Evolutionary conservation across 2,888 invertebrate species (phyloP).

Genomic region (Portevinia maculata): DNA sequence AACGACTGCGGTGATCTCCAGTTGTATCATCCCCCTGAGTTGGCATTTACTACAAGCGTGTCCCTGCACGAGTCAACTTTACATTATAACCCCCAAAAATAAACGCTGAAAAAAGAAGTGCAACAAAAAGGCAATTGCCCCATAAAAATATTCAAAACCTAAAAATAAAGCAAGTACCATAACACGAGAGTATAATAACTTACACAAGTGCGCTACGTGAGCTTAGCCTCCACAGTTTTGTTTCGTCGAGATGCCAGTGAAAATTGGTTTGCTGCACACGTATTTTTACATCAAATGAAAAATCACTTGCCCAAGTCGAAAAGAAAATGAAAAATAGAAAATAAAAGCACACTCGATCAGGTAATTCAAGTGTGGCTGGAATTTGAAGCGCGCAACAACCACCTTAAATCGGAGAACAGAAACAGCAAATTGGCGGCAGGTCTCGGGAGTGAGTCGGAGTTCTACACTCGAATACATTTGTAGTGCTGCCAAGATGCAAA

Average conservation of each 20-base stretch:
- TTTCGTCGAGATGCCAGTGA: conserved; percentile 26
- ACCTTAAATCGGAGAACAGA: conserved; percentile 48
- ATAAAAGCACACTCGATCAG: conserved; percentile 53
- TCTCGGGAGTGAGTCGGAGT: conserved; percentile 41
- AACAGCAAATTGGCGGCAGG: conserved; percentile 47
- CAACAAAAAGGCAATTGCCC: conserved; percentile 21
- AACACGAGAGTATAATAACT: conserved; percentile 54
- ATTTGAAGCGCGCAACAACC: conserved; percentile 62
- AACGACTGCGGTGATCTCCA: too few relatives aligned
- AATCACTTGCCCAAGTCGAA: conserved; percentile 57
- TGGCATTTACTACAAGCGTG: too few relatives aligned
- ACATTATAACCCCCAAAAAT: too few relatives aligned
- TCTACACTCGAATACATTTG: conserved; percentile 19
- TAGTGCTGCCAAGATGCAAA: conserved; percentile 39
- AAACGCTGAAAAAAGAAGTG: conserved; percentile 4
- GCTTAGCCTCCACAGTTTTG: conserved; percentile 35
- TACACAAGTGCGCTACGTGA: conserved; percentile 62
- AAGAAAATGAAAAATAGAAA: conserved; percentile 43
- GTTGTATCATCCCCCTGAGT: too few relatives aligned
- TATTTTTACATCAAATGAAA: conserved; percentile 66
- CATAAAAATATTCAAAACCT: conserved; percentile 17
- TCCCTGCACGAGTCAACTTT: too few relatives aligned
- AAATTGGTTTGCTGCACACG: conserved; percentile 68
- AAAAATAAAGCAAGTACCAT: conserved; percentile 21
- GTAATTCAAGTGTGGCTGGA: conserved; percentile 64